These are phyloP conservation scores for Neosilurus mollespiculum DNA, from an alignment of 2,797 vertebrate species.

Conservation along the genomic window DNA sequence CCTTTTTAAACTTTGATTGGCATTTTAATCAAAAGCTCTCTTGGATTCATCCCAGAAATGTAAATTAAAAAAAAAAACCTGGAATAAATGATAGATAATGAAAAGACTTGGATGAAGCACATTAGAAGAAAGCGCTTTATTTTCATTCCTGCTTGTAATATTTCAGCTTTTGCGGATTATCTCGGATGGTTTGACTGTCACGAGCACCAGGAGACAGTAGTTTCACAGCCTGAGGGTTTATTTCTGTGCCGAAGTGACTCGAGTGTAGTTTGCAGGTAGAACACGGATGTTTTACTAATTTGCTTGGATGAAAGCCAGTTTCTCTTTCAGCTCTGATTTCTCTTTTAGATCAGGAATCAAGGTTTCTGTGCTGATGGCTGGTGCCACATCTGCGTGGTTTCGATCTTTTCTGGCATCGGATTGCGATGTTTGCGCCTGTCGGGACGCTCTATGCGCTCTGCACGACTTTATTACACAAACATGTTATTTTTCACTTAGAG, in stretches of 20 bases:
- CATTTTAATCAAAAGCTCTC: not conserved
- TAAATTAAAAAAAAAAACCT: not conserved
- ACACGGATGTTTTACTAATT: not conserved
- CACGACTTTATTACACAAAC: not conserved
- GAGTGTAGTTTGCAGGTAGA: slow-evolving; percentile 6
- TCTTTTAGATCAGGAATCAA: not conserved
- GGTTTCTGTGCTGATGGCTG: not conserved
- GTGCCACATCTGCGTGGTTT: not conserved
- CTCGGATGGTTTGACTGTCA: not conserved
- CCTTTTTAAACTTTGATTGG: not conserved
- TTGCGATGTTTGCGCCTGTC: not conserved
- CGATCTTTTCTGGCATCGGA: not conserved
- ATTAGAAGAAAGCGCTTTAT: not conserved
- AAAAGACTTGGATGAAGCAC: too few relatives aligned
- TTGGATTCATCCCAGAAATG: not conserved
- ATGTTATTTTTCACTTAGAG: not conserved
- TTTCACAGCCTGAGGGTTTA: slow-evolving; percentile 4
- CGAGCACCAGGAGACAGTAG: not conserved
- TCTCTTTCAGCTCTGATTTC: not conserved
- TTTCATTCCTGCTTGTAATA: not conserved
- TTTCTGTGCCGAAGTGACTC: not conserved
- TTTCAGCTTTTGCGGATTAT: not conserved
- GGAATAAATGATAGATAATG: not conserved
- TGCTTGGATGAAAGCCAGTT: not conserved
- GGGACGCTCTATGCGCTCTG: not conserved